Conservation (phyloP, 2,113 vertebrate species). For the Herpailurus yagouaroundi region DNA sequence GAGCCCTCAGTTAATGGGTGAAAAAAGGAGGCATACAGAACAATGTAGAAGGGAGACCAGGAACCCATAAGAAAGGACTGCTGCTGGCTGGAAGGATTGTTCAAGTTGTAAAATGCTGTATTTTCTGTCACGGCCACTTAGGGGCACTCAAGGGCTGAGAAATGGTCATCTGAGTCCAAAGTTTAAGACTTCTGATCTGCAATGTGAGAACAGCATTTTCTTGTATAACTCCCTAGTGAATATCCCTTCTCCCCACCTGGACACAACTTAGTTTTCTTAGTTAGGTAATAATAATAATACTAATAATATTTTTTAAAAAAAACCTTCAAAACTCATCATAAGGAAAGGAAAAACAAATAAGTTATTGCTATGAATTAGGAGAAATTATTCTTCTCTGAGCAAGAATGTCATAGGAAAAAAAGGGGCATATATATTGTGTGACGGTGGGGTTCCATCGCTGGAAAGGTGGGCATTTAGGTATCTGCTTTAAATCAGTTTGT, state of each 20-base stretch:
- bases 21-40: fast-evolving
- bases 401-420: background rate
- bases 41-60: fast-evolving
- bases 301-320: no score
- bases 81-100: background rate
- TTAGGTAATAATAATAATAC: background rate
- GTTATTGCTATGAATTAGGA: background rate
- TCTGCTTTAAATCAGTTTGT: background rate
- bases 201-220: background rate
- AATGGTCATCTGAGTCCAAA: conserved; percentile 43
- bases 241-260: background rate
- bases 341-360: background rate
- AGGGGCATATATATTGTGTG: fast-evolving
- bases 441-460: no score
- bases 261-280: background rate
- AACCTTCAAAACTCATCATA: background rate
- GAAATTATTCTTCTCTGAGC: background rate
- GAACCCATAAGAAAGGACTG: background rate
- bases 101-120: conserved; percentile 61
- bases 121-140: conserved; percentile 84
- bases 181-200: conserved; percentile 39
- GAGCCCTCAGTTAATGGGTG: background rate
- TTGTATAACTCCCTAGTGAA: conserved; percentile 46
- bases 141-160: conserved; percentile 87
- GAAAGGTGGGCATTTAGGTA: no score